A percentile compares a stretch with the other conserved stretches of the same genome.
Conservation (phyloP, 2,888 invertebrate species). For the Dioctria linearis region DNA sequence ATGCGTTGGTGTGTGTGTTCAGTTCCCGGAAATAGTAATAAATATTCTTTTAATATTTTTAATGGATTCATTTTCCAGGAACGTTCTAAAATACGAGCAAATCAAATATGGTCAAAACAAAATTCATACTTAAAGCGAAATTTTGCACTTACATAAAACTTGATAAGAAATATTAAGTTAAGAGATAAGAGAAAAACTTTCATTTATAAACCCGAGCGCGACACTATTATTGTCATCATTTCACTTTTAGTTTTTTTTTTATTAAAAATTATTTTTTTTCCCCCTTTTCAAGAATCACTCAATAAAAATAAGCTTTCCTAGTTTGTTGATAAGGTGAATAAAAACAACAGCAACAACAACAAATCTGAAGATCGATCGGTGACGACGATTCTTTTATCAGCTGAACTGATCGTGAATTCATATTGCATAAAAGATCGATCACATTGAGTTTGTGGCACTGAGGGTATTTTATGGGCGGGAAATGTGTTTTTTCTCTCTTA, state of each 20-base stretch:
- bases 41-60: no score
- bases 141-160: constrained; percentile 13
- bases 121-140: background rate
- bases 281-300: background rate
- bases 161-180: constrained; percentile 17
- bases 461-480: background rate
- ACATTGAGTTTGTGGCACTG: background rate
- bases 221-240: constrained; percentile 3
- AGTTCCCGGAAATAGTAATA: no score
- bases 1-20: no score
- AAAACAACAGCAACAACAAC: no score
- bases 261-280: background rate
- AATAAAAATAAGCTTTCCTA: no score
- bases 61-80: background rate
- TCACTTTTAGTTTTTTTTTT: constrained; percentile 39
- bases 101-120: constrained; percentile 12
- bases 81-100: background rate
- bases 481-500: background rate
- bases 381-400: background rate
- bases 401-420: background rate
- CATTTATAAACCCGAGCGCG: background rate
- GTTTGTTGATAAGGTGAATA: no score
- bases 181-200: constrained; percentile 37
- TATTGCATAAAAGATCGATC: constrained; percentile 10
- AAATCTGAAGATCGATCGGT: background rate